A percentile compares a stretch with the other conserved stretches of the same genome.
These are phyloP conservation scores for Osmerus mordax DNA, from an alignment of 2,113 vertebrate genomes.

Conservation along the genomic window DNA sequence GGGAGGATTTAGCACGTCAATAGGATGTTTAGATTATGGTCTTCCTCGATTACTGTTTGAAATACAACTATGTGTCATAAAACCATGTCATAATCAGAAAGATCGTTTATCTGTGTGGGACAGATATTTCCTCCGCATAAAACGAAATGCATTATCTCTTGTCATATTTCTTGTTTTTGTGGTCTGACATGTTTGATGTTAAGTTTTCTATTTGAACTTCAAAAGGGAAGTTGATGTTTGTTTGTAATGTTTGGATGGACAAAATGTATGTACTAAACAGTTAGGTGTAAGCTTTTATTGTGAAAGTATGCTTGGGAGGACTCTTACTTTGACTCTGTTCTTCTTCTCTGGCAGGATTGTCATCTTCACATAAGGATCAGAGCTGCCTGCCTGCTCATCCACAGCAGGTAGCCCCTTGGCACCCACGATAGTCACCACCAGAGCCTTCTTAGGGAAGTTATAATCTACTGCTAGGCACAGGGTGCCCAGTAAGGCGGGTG, in stretches of 20 bases:
- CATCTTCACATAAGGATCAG: slow-evolving; percentile 87
- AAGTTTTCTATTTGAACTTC: not conserved
- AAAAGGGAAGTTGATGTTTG: too few species aligned
- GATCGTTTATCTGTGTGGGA: too few species aligned
- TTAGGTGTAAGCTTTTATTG: not conserved
- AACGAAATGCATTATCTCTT: too few species aligned
- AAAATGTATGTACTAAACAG: too few species aligned
- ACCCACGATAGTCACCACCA: slow-evolving; percentile 85
- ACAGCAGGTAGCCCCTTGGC: slow-evolving; percentile 79
- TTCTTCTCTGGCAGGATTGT: slow-evolving; percentile 87
- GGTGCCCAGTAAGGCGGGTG: slow-evolving; percentile 60
- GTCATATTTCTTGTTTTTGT: too few species aligned
- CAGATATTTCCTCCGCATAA: too few species aligned
- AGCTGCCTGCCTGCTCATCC: slow-evolving; percentile 79
- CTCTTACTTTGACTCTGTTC: slow-evolving; percentile 71
- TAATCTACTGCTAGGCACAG: slow-evolving; percentile 84
- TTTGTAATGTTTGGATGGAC: too few species aligned
- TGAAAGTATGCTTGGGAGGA: not conserved
- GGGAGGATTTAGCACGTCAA: not conserved
- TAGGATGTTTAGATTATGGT: too few species aligned
- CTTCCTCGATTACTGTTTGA: too few species aligned
- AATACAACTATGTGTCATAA: too few species aligned
- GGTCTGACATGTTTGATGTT: not conserved
- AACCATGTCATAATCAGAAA: too few species aligned
- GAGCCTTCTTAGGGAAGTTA: slow-evolving; percentile 84